Base-by-base conservation (phyloP, 2,888 invertebrate species). In the Tiphia femorata region DNA sequence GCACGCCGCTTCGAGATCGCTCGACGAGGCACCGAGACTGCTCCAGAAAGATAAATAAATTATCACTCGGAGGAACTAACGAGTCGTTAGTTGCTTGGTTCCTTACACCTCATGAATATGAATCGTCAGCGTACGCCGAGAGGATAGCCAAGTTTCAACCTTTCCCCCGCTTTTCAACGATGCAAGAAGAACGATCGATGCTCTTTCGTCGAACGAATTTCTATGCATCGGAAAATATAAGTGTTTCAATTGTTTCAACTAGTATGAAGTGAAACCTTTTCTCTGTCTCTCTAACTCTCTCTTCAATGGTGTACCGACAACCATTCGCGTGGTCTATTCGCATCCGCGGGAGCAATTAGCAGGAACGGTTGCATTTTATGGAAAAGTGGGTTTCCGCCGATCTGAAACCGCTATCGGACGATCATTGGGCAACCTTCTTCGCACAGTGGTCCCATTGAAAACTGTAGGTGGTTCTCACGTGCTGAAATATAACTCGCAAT, bases 381-480 rank as follows among this genome's bases (percentile, higher is more conserved):
- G 77, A 80, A 80, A 81, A 79, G 79, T 78, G 72, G 78, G 78
- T 81, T 81, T 79, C 80, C 81, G 78, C 72, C 68, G 72, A 80
- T 77, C 72, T 67, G 75, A 73, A 72, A 71, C 63, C 64, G 69
- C 75, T 80, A 81, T 82, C 81, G 76, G 72, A 66, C 72, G 73
- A 80, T 82, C 79, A 80, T 82, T 82, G 80, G 73, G 78, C 78
- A 80, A 80, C 79, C 76, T 76, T 75, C 73, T 79, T 79, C 79
- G 75, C 77, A 75, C 76, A 74, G 64, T 61, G 71, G 67, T 49
- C 69, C 71, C 74, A 77, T 78, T 78, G 68, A 77, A 74, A 78
- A 71, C 68, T 58, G 60, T 66, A 70, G 72, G 66, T 64, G 67
- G 64, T 81, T 81, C 80, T 76, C 82, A 81, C 80, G 82, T 78